These are phyloP conservation scores for Diachrysia chrysitis DNA, from an alignment of 2,888 invertebrate species.

Conservation along the genomic window DNA sequence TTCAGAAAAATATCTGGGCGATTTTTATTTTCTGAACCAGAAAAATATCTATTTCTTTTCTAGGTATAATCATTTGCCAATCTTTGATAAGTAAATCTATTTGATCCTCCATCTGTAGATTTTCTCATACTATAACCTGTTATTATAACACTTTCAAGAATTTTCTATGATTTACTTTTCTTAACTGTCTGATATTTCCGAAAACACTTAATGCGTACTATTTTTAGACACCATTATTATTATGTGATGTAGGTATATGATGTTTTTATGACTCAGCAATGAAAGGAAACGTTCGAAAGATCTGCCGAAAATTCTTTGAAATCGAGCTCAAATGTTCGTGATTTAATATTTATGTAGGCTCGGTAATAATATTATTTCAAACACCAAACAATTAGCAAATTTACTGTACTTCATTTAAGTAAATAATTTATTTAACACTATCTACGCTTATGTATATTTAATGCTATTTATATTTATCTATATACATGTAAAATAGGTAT, in stretches of 20 bases:
- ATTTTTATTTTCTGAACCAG: background rate
- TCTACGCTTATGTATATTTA: conserved; percentile 67
- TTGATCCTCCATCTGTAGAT: too few species aligned
- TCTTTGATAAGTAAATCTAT: too few species aligned
- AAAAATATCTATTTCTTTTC: background rate
- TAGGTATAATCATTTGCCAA: too few species aligned
- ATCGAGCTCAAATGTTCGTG: conserved; percentile 19
- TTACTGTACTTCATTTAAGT: conserved; percentile 37
- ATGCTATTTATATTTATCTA: conserved; percentile 61
- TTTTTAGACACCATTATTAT: background rate
- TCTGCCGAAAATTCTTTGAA: conserved; percentile 20
- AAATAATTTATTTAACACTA: conserved; percentile 68
- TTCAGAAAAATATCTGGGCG: conserved; percentile 5
- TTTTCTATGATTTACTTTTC: too few species aligned
- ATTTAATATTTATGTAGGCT: conserved; percentile 14
- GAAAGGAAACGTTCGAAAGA: conserved; percentile 28
- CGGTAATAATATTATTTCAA: conserved; percentile 21
- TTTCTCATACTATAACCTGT: too few species aligned
- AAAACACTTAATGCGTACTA: background rate
- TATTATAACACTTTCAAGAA: too few species aligned
- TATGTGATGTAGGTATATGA: background rate
- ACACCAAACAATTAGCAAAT: conserved; percentile 39
- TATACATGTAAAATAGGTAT: conserved; percentile 76
- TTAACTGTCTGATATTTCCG: too few species aligned
- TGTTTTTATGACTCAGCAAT: conserved; percentile 15